These are phyloP conservation scores for Calephelis nemesis DNA, from an alignment of 1,140 invertebrate species.

Conservation along the genomic window DNA sequence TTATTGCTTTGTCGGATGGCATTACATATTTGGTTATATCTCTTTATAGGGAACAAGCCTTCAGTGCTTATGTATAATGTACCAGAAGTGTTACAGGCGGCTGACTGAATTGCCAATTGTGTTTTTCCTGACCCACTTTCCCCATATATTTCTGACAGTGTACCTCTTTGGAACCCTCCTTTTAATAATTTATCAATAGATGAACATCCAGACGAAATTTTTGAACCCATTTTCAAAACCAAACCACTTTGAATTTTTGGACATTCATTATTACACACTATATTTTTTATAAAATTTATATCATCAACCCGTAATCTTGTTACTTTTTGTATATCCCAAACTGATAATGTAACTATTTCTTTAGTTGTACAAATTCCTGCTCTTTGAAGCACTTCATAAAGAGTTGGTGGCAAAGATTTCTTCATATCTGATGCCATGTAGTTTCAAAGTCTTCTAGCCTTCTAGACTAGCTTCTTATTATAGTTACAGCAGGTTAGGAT, in stretches of 20 bases:
- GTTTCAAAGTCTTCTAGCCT: no score
- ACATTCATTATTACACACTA: slow-evolving; percentile 37
- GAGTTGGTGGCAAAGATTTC: slow-evolving; percentile 46
- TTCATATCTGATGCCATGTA: slow-evolving; percentile 19
- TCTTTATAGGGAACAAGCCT: slow-evolving; percentile 63
- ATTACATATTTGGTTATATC: slow-evolving; percentile 55
- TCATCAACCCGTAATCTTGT: slow-evolving; percentile 55
- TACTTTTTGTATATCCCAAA: slow-evolving; percentile 57
- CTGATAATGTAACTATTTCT: slow-evolving; percentile 54
- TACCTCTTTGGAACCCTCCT: slow-evolving; percentile 86
- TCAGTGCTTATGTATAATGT: slow-evolving; percentile 67
- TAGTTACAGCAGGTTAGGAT: no score
- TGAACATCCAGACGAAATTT: slow-evolving; percentile 81
- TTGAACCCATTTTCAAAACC: slow-evolving; percentile 28
- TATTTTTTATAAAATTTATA: slow-evolving; percentile 54
- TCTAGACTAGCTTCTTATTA: no score
- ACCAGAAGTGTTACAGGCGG: slow-evolving; percentile 50
- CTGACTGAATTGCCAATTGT: slow-evolving; percentile 89
- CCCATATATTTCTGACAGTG: slow-evolving; percentile 91
- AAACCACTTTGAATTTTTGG: slow-evolving; percentile 37
- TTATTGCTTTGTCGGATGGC: slow-evolving; percentile 25
- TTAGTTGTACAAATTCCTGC: slow-evolving; percentile 49
- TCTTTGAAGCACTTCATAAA: slow-evolving; percentile 55
- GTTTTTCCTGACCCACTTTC: slow-evolving; percentile 92
- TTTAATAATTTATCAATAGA: slow-evolving; percentile 81